Conservation (phyloP, 2,797 vertebrate genomes). For the Mareca strepera region DNA sequence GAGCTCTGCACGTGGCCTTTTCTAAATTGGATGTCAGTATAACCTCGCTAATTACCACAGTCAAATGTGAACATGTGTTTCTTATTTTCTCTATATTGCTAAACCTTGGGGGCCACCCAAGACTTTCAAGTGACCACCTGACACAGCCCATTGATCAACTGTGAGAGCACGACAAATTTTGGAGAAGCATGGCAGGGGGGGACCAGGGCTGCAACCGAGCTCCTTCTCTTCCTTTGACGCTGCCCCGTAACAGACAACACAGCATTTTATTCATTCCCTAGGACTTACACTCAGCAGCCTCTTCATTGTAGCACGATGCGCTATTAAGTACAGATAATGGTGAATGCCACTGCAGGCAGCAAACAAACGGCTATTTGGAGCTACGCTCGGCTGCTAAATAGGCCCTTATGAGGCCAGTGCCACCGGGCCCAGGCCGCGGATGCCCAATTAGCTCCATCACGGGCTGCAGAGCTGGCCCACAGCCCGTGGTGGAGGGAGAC, state of each 20-base stretch:
- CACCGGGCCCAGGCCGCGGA: neutral
- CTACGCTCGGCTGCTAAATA: constrained; percentile 9
- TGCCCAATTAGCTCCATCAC: neutral
- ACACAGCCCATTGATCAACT: neutral
- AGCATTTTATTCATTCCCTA: neutral
- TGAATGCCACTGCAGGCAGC: neutral
- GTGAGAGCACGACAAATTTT: neutral
- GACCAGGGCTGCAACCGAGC: neutral
- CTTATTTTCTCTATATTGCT: neutral
- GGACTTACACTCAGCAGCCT: neutral
- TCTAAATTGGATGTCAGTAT: neutral
- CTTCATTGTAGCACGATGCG: neutral
- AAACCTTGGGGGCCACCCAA: neutral
- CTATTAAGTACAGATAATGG: constrained; percentile 4
- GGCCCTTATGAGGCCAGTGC: constrained; percentile 15
- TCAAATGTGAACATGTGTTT: neutral
- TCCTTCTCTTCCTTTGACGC: neutral
- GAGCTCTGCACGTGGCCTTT: neutral
- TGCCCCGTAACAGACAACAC: neutral
- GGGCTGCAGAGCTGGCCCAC: neutral
- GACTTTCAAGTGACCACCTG: neutral
- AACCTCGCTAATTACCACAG: neutral
- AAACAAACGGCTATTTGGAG: constrained; percentile 26
- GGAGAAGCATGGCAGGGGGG: neutral
- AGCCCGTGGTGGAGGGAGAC: neutral